phyloP scores from a whole-genome alignment of 2,888 invertebrate species.

The Petrolisthes manimaculis region DNA sequence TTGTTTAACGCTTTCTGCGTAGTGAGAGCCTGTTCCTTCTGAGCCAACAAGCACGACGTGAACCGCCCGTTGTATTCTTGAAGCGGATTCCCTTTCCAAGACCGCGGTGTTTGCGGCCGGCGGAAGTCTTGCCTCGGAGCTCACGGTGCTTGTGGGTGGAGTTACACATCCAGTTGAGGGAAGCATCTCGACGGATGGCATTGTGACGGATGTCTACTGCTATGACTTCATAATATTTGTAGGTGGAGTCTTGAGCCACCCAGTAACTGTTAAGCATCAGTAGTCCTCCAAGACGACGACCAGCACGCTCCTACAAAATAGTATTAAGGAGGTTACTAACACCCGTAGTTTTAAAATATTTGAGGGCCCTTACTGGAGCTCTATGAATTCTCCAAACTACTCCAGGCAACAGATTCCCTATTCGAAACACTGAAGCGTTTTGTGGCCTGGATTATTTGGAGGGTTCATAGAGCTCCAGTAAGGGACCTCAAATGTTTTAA shows the following conservation, averaged over 20 bases:
- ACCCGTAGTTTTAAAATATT: no score
- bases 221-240: constrained; percentile 98
- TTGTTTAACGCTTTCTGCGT: constrained; percentile 91
- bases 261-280: constrained; percentile 98
- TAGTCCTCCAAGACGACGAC: constrained; percentile 92
- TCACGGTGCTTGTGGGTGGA: constrained; percentile 98
- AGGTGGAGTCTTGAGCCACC: constrained; percentile 99
- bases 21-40: constrained; percentile 93
- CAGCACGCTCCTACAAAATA: constrained; percentile 88
- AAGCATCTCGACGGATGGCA: constrained; percentile 83
- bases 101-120: constrained; percentile 95
- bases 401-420: no score
- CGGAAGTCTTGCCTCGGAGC: constrained; percentile 95
- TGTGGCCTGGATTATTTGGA: no score
- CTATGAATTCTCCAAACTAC: no score
- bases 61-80: constrained; percentile 97
- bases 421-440: no score
- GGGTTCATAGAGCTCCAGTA: no score
- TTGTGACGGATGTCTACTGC: constrained; percentile 92
- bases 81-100: constrained; percentile 82
- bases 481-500: no score
- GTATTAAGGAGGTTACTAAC: no score
- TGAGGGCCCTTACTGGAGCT: no score
- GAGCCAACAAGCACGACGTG: constrained; percentile 94
- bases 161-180: constrained; percentile 97